Conservation (phyloP, 1,140 invertebrate genomes). For the Trachymyrmex septentrionalis region DNA sequence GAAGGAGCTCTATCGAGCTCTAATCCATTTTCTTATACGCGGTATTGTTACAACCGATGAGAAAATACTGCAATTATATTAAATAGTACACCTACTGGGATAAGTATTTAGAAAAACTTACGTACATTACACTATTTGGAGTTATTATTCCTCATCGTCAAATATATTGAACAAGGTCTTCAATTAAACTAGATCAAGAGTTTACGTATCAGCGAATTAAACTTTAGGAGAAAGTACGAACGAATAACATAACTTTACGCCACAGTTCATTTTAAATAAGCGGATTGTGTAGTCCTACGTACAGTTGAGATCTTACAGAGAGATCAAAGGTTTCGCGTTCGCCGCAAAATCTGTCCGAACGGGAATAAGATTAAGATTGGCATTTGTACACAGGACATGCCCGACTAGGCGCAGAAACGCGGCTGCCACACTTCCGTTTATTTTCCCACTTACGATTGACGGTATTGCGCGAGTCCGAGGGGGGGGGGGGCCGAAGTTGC, state of each 20-base stretch:
- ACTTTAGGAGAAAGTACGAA: neutral
- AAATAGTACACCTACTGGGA: too few relatives aligned
- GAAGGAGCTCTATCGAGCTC: too few relatives aligned
- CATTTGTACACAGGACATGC: neutral
- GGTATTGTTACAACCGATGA: too few relatives aligned
- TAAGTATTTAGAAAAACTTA: too few relatives aligned
- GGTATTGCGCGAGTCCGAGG: conserved; percentile 10
- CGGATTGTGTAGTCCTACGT: too few relatives aligned
- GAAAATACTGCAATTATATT: too few relatives aligned
- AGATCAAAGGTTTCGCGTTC: neutral
- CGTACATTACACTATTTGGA: too few relatives aligned
- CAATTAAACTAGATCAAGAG: neutral
- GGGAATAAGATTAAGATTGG: conserved; percentile 6
- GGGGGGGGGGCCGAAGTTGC: neutral
- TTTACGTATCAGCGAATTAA: neutral
- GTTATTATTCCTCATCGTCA: neutral
- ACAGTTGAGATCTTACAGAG: neutral
- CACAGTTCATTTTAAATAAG: neutral
- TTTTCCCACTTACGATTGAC: conserved; percentile 42
- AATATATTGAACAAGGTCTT: neutral
- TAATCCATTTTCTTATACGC: too few relatives aligned
- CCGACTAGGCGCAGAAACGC: neutral
- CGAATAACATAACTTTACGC: neutral
- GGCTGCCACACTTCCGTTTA: conserved; percentile 36
- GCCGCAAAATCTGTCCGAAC: neutral